Evolutionary conservation across 1,140 invertebrate species (phyloP).

Genomic region (Araneus ventricosus): DNA sequence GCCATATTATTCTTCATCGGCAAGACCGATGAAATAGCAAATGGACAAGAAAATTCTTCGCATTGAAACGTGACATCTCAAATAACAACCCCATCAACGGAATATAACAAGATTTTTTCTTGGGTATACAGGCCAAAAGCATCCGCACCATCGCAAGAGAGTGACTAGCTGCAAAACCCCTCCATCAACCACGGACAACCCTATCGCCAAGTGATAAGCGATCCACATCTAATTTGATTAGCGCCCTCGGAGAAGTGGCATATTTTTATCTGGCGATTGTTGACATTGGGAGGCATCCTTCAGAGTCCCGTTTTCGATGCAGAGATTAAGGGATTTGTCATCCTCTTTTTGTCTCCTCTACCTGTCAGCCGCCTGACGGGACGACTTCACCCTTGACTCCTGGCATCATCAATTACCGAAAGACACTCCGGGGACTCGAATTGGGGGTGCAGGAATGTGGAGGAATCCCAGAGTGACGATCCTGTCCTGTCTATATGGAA

Average conservation of each 20-base stretch:
- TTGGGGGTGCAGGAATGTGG: neutral
- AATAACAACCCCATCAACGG: neutral
- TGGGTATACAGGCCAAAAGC: too few species aligned
- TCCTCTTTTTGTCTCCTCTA: slow-evolving; percentile 34
- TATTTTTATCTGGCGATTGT: slow-evolving; percentile 61
- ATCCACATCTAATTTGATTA: slow-evolving; percentile 31
- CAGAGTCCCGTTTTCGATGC: neutral
- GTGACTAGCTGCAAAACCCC: neutral
- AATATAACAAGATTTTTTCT: neutral
- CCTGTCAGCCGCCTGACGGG: slow-evolving; percentile 28
- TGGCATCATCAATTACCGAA: slow-evolving; percentile 50
- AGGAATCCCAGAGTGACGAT: neutral
- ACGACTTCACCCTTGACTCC: slow-evolving; percentile 37
- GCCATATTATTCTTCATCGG: too few species aligned
- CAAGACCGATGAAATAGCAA: neutral
- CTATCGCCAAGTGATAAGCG: neutral
- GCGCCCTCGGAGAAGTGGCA: neutral
- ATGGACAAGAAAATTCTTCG: neutral
- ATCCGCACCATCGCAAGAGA: too few species aligned
- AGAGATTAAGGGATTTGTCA: slow-evolving; percentile 52
- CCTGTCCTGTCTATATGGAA: neutral
- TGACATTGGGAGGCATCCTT: slow-evolving; percentile 9
- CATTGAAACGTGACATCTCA: too few species aligned
- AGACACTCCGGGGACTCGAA: neutral
- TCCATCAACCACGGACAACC: neutral